Conservation (phyloP, 2,113 vertebrate genomes). For the Gorsachius goisagi region DNA sequence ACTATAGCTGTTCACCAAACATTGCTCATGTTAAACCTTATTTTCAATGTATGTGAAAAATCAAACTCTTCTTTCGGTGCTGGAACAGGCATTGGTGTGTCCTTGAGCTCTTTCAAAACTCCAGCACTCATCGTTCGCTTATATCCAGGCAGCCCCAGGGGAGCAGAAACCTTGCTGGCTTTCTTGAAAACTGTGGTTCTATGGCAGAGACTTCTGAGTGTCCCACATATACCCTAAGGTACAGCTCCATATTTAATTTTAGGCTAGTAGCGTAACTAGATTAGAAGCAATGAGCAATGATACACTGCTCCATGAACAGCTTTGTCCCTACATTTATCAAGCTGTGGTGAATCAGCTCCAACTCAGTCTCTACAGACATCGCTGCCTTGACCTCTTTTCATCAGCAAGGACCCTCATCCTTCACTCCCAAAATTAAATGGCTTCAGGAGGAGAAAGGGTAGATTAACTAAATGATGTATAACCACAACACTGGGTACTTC, state of each 20-base stretch:
- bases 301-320: not conserved
- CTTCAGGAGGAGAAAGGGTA: not conserved
- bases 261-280: not conserved
- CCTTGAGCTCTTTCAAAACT: not conserved
- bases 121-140: accelerated
- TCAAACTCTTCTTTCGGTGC: not conserved
- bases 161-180: not conserved
- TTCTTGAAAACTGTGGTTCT: not conserved
- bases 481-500: not conserved
- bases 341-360: not conserved
- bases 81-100: not conserved
- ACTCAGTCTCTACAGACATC: not conserved
- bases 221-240: not conserved
- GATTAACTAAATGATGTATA: not conserved
- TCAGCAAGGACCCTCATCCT: not conserved
- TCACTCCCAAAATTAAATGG: not conserved
- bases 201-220: not conserved
- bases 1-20: not conserved
- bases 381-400: not conserved
- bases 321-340: not conserved
- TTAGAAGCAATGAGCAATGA: not conserved
- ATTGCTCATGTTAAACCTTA: not conserved
- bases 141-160: not conserved
- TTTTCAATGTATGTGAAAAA: not conserved
- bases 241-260: not conserved